Percentiles rank a stretch among this genome's conserved stretches.
Conservation (phyloP, 2,797 vertebrate genomes). For the Pangasius macronema region DNA sequence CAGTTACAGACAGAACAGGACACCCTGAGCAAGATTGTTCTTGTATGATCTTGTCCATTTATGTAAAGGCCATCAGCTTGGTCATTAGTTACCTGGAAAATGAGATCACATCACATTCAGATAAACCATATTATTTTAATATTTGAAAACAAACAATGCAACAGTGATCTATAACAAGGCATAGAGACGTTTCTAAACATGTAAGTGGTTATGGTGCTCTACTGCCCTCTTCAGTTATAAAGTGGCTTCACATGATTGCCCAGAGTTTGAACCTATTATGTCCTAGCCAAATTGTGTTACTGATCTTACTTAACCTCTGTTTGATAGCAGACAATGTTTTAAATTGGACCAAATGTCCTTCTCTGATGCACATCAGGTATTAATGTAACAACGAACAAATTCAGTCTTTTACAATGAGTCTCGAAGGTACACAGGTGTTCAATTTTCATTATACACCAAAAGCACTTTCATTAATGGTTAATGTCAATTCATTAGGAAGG, state of each 20-base stretch:
- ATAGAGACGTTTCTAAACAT: not conserved
- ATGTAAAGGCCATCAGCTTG: not conserved
- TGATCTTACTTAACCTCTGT: slow-evolving; percentile 14
- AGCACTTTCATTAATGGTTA: slow-evolving; percentile 26
- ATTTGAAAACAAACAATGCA: not conserved
- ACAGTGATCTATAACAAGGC: not conserved
- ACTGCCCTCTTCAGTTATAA: slow-evolving; percentile 46
- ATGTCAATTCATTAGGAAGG: slow-evolving; percentile 29
- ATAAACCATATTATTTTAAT: not conserved
- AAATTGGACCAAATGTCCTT: slow-evolving; percentile 15
- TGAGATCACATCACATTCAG: not conserved
- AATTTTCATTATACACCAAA: slow-evolving; percentile 36
- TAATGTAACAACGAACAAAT: slow-evolving; percentile 12
- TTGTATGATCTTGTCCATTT: not conserved
- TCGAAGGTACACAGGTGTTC: slow-evolving; percentile 21
- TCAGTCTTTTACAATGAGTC: slow-evolving; percentile 11
- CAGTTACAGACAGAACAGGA: not conserved
- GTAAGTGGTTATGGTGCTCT: slow-evolving; percentile 16
- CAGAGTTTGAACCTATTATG: not conserved
- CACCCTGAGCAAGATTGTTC: not conserved
- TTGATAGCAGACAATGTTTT: slow-evolving; percentile 12
- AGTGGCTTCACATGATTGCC: slow-evolving; percentile 6
- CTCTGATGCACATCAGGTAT: not conserved
- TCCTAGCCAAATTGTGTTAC: not conserved
- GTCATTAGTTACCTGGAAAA: not conserved